Base-by-base conservation (phyloP, 2,888 invertebrate genomes). In the Lycia hirtaria region DNA sequence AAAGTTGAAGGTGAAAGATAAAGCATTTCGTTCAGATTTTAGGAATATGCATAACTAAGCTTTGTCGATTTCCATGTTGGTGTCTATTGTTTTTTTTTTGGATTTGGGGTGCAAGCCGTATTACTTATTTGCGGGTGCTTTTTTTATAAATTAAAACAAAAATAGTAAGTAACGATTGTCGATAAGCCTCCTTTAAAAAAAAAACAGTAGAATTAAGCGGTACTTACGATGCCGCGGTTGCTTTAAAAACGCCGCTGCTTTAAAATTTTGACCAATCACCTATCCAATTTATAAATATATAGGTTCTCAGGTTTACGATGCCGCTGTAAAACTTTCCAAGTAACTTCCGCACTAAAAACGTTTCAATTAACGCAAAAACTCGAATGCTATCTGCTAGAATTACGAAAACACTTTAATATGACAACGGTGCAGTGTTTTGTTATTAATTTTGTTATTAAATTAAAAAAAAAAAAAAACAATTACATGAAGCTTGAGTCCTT, bases 401-500 rank as follows among this genome's bases (percentile, higher is more conserved):
- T 22, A 14, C 22, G 12, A 28, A 55, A 54, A 59, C 28, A 40
- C 52, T 51, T 51, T 17, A 47, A 52, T 49, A 28, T 12, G 17
- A 64, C 53, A 24, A 38, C 45, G 26, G 15, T 28, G 41, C 49
- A 63, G 65, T 64, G 28, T 62, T 58, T 56, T 40, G 60, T 60
- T 62, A 71, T 67, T 68, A 69, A 64, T 63, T n/a, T n/a, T n/a
- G n/a, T n/a, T n/a, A n/a, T n/a, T n/a, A n/a, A n/a, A n/a, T n/a
- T n/a, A n/a, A n/a, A n/a, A n/a, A n/a, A n/a, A n/a, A n/a, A 59
- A 60, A 65, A 5, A 38, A 38, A 65, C 62, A 68, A 66, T 67
- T 72, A 61, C 68, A 68, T 68, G 60, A 64, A 63, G 45, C 57
- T 65, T 56, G 30, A 12, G 19, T 37, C 22, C 15, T 32, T 24